These are phyloP conservation scores for Laothoe populi DNA, from an alignment of 2,888 invertebrate genomes.

Conservation along the genomic window DNA sequence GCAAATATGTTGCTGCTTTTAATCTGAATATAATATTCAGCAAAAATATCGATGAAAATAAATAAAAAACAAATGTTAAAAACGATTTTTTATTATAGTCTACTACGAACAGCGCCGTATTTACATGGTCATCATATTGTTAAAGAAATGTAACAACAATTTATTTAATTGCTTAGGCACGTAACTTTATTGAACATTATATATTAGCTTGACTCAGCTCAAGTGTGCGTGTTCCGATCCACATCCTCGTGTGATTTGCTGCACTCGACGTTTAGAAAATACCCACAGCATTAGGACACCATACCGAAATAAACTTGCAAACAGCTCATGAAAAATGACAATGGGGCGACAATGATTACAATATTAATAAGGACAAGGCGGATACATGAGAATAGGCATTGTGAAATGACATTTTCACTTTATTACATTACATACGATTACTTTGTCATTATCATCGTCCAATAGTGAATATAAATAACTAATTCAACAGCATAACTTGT, in stretches of 20 bases:
- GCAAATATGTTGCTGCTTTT: not conserved
- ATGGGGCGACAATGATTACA: conserved; percentile 38
- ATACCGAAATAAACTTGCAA: conserved; percentile 13
- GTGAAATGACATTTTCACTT: not conserved
- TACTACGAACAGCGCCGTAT: conserved; percentile 84
- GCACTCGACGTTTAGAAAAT: conserved; percentile 17
- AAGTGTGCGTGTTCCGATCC: conserved; percentile 30
- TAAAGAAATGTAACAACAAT: conserved; percentile 84
- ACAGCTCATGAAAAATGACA: conserved; percentile 34
- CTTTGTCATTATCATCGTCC: not conserved
- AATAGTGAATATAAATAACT: not conserved
- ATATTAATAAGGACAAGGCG: conserved; percentile 25
- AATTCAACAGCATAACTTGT: conserved; percentile 5
- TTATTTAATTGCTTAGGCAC: conserved; percentile 77
- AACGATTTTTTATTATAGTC: conserved; percentile 80
- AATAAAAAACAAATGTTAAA: conserved; percentile 73
- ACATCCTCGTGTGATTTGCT: not conserved
- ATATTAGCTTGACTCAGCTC: conserved; percentile 50
- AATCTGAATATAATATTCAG: not conserved
- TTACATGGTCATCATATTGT: conserved; percentile 83
- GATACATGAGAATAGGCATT: conserved; percentile 10
- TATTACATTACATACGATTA: conserved; percentile 12
- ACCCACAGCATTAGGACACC: not conserved
- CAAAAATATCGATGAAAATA: conserved; percentile 19
- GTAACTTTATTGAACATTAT: conserved; percentile 68